phyloP scores from a whole-genome alignment of 2,888 invertebrate genomes.

The Trichopria drosophilae region DNA sequence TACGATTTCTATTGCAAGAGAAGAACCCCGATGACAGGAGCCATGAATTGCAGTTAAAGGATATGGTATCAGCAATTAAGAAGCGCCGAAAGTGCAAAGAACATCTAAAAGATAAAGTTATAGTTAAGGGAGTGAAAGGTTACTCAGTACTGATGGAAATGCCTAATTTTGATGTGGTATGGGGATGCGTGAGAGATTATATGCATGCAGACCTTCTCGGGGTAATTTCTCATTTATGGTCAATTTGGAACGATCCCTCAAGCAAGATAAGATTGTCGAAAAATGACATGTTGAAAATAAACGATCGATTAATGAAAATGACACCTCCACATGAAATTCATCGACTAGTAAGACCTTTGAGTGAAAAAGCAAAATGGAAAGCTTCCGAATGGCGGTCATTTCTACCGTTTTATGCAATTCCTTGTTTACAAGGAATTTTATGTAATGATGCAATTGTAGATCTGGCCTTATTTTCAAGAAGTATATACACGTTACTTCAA shows the following conservation, averaged over 20 bases:
- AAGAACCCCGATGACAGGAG: constrained; percentile 10
- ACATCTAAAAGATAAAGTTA: constrained; percentile 1
- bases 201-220: constrained; percentile 4
- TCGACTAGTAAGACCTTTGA: constrained; percentile 16
- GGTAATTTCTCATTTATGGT: constrained; percentile 5
- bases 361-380: constrained; percentile 19
- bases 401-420: constrained; percentile 14
- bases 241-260: constrained; percentile 1
- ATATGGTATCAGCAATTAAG: constrained; percentile 4
- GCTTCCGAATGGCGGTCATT: constrained; percentile 22
- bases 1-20: constrained; percentile 11
- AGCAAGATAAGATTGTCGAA: constrained; percentile 3
- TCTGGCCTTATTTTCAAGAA: neutral
- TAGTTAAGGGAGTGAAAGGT: too few species aligned
- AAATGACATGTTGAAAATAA: neutral
- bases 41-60: constrained; percentile 4
- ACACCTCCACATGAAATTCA: constrained; percentile 22
- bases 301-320: constrained; percentile 16
- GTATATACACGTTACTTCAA: neutral
- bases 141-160: too few species aligned
- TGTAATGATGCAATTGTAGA: neutral
- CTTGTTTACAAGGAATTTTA: constrained; percentile 17
- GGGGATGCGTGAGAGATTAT: constrained; percentile 15
- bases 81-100: neutral
- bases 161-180: constrained; percentile 3